phyloP scores from a whole-genome alignment of 2,888 invertebrate genomes.

The Andrena fulva region DNA sequence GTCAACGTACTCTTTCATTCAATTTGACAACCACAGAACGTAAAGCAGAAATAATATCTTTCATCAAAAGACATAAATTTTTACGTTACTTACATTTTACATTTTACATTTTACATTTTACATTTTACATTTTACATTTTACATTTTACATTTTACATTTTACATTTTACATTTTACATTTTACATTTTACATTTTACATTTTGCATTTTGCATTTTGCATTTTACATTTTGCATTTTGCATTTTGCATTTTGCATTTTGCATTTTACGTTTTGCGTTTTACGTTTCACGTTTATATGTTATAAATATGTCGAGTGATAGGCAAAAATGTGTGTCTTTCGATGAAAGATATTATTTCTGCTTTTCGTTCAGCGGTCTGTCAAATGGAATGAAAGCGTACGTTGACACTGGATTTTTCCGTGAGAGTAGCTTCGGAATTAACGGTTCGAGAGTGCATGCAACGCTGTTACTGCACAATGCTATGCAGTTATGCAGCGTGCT shows the following conservation, averaged over 20 bases:
- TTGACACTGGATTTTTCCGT: conserved; percentile 40
- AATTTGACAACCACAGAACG: conserved; percentile 24
- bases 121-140: no score
- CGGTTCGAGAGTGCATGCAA: conserved; percentile 41
- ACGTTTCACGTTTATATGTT: no score
- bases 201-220: no score
- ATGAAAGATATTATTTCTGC: not conserved
- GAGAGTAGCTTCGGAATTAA: conserved; percentile 37
- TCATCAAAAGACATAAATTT: not conserved
- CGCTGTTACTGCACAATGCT: conserved; percentile 33
- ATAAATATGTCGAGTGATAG: not conserved
- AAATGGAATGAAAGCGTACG: conserved; percentile 31
- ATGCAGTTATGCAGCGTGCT: conserved; percentile 52
- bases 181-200: no score
- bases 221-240: no score
- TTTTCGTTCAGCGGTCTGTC: conserved; percentile 24
- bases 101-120: no score
- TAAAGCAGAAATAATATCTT: not conserved
- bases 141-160: no score
- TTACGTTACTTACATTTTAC: no score
- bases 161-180: no score
- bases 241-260: no score
- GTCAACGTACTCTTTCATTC: conserved; percentile 34
- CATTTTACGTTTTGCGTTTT: no score
- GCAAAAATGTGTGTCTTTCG: not conserved